Evolutionary conservation across 1,140 invertebrate species (phyloP), one percentile per base, ranked within the genome.

Genomic region (Hydropsyche tenuis): DNA sequence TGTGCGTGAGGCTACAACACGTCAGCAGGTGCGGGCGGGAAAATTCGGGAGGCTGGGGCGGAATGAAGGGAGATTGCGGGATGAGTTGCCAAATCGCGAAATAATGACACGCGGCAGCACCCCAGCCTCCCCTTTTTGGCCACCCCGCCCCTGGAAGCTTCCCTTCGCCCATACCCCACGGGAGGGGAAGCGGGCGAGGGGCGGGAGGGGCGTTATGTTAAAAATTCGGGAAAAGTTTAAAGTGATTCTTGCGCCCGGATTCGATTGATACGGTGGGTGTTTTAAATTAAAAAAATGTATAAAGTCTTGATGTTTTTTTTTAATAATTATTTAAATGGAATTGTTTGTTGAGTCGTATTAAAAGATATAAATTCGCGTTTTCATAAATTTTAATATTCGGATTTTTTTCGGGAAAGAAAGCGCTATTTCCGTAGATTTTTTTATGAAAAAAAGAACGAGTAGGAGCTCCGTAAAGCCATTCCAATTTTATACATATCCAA

Each of bases 71-170:
- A 48, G 48, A 25, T n/a, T 64, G 46, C 23, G 70, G 76, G 76
- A 77, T 77, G 76, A 77, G 76, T 77, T 77, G 76, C 76, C 76
- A 77, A 75, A 77, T 77, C 76, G 63, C 62, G 45, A 71, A 71
- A 76, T 76, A 76, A 71, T 68, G 71, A 70, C 75, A 45, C 20
- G 48, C 42, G 71, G 75, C 46, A 18, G n/a, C n/a, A 18, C 69
- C 42, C 7, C 46, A 22, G 12, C 43, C 22, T 51, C 12, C 75
- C 63, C 72, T 22, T 23, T 25, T 20, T 48, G 1, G 25, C 2
- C 5, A n/a, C n/a, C 45, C 51, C 23, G 62, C 56, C 56, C 56
- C 56, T 60, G 56, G 22, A 25, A 18, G 30, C 30, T 9, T n/a
- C n/a, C n/a, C n/a, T n/a, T n/a, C n/a, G n/a, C n/a, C n/a, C n/a